phyloP scores from a whole-genome alignment of 2,888 invertebrate genomes.

The Ophioninae sp. region DNA sequence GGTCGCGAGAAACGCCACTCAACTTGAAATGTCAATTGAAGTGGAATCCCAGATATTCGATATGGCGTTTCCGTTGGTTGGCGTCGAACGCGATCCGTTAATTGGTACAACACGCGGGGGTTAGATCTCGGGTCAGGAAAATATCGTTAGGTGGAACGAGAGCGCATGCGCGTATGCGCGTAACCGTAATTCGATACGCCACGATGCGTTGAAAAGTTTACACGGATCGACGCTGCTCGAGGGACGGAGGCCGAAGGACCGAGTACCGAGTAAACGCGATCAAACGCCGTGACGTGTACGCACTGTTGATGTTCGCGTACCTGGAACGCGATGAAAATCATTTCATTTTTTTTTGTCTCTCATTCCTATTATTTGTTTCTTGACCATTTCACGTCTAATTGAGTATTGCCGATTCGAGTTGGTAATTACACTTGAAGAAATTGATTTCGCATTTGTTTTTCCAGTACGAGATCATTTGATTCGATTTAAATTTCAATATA shows the following conservation, averaged over 20 bases:
- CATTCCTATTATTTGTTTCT: too few relatives aligned
- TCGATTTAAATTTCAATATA: too few relatives aligned
- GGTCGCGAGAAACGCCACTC: too few relatives aligned
- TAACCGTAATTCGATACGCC: conserved; percentile 51
- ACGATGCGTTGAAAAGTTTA: conserved; percentile 64
- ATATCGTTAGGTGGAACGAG: background rate
- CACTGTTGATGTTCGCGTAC: background rate
- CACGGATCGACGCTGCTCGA: conserved; percentile 69
- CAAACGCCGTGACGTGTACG: conserved; percentile 67
- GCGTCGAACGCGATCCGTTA: background rate
- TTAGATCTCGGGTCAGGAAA: background rate
- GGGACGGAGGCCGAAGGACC: background rate
- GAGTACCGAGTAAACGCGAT: conserved; percentile 58
- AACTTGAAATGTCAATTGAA: too few relatives aligned
- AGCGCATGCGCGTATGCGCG: background rate
- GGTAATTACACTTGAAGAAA: too few relatives aligned
- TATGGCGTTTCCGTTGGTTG: background rate
- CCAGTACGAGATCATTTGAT: too few relatives aligned
- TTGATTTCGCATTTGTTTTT: too few relatives aligned
- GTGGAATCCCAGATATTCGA: background rate
- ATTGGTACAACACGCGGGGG: background rate
- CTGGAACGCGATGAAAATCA: background rate
- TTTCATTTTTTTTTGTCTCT: background rate
- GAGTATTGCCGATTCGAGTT: background rate
- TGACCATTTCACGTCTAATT: conserved; percentile 1